Percentiles rank a stretch among this genome's conserved stretches.
Conservation (phyloP, 2,113 vertebrate genomes). For the Zeus faber region DNA sequence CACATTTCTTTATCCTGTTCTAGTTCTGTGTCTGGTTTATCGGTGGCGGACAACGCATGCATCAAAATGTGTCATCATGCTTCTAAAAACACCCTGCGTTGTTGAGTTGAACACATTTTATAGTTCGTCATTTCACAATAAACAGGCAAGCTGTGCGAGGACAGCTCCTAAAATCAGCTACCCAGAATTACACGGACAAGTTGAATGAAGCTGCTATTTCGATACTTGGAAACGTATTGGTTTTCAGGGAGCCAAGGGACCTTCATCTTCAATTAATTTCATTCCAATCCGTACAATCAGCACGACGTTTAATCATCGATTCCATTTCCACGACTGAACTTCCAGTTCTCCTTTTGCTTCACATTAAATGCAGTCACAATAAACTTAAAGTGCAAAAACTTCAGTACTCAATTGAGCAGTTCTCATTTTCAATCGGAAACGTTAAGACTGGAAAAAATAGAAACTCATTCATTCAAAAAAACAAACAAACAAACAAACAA, state of each 20-base stretch:
- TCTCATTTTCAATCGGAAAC: not conserved
- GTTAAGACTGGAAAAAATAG: not conserved
- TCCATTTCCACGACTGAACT: too few species aligned
- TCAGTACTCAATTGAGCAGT: too few species aligned
- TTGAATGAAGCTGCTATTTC: constrained; percentile 28
- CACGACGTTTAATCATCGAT: too few species aligned
- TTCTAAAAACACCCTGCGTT: constrained; percentile 28
- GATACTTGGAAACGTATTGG: not conserved
- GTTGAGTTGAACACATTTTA: constrained; percentile 6
- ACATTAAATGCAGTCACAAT: too few species aligned
- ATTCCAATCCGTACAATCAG: constrained; percentile 5
- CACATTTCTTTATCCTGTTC: constrained; percentile 3
- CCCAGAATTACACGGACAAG: not conserved
- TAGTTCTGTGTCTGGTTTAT: constrained; percentile 7
- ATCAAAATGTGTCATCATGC: constrained; percentile 47
- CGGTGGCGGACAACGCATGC: constrained; percentile 48
- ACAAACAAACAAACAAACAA: not conserved
- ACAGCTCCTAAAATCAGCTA: not conserved
- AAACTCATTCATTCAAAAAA: not conserved
- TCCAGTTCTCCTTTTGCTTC: too few species aligned
- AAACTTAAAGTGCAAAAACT: too few species aligned
- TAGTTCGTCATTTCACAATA: too few species aligned
- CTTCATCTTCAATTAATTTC: constrained; percentile 3
- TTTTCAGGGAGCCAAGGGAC: constrained; percentile 11
- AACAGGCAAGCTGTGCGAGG: constrained; percentile 42